Evolutionary conservation across 2,888 invertebrate species (phyloP).

Genomic region (Phaedon cochleariae): DNA sequence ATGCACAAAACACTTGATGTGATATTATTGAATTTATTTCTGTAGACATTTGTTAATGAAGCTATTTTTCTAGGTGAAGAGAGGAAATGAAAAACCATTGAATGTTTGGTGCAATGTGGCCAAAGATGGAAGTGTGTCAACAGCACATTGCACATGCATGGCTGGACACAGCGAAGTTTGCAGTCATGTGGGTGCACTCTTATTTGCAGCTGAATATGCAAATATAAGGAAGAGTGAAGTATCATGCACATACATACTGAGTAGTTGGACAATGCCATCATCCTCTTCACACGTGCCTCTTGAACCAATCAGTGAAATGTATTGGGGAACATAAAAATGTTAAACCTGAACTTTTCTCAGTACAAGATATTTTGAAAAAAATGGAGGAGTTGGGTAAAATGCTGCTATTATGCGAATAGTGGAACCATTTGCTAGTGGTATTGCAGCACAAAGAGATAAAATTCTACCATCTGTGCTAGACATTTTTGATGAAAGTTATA

Average conservation of each 20-base stretch:
- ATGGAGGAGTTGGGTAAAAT: not conserved
- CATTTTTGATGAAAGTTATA: not conserved
- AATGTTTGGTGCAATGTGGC: too few relatives aligned
- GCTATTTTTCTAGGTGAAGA: too few relatives aligned
- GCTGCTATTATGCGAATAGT: slow-evolving; percentile 18
- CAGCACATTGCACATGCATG: too few relatives aligned
- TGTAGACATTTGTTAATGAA: too few relatives aligned
- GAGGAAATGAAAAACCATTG: too few relatives aligned
- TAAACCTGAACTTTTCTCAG: not conserved
- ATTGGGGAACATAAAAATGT: slow-evolving; percentile 25
- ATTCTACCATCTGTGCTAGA: slow-evolving; percentile 4
- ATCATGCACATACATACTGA: slow-evolving; percentile 18
- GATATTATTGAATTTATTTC: too few relatives aligned
- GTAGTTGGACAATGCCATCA: slow-evolving; percentile 20
- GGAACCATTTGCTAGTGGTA: slow-evolving; percentile 15
- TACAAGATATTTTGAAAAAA: slow-evolving; percentile 13
- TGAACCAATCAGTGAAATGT: slow-evolving; percentile 14
- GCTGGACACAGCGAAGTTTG: too few relatives aligned
- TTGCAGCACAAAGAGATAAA: not conserved
- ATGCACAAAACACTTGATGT: too few relatives aligned
- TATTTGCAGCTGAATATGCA: slow-evolving; percentile 22
- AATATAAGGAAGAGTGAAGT: slow-evolving; percentile 6
- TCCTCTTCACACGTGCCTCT: slow-evolving; percentile 11
- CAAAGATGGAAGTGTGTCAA: too few relatives aligned
- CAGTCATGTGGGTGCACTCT: too few relatives aligned